These are phyloP conservation scores for Lepidurus packardi DNA, from an alignment of 1,140 invertebrate genomes.

Conservation along the genomic window DNA sequence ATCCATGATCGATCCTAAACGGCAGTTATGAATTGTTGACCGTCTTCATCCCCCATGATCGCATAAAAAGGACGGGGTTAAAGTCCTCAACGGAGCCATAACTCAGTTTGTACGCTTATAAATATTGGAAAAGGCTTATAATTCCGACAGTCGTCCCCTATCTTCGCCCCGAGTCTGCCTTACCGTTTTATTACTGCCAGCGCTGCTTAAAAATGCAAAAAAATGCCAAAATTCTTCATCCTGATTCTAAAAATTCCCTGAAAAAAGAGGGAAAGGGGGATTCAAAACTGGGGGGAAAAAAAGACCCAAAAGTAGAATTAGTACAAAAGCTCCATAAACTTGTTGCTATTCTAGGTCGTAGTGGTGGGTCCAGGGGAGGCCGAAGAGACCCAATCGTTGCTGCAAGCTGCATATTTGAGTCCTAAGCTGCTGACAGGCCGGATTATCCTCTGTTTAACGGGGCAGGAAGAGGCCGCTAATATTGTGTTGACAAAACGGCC, in stretches of 20 bases:
- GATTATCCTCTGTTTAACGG: slow-evolving; percentile 35
- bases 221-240: background rate
- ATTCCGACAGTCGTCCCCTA: background rate
- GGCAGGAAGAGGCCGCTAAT: slow-evolving; percentile 24
- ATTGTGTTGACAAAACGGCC: slow-evolving; percentile 35
- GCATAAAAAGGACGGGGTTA: background rate
- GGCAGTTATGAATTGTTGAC: slow-evolving; percentile 5
- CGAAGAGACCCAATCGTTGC: slow-evolving; percentile 37
- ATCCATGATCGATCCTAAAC: background rate
- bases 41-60: background rate
- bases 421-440: slow-evolving; percentile 28
- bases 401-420: slow-evolving; percentile 34
- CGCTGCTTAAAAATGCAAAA: background rate
- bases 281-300: background rate
- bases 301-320: background rate
- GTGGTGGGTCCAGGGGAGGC: slow-evolving; percentile 41
- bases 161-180: background rate
- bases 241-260: background rate
- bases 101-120: background rate
- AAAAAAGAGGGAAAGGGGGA: background rate
- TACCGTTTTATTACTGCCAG: background rate
- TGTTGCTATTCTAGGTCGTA: slow-evolving; percentile 33
- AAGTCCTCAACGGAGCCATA: background rate
- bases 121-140: background rate
- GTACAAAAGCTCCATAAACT: background rate